A percentile compares a stretch with the other conserved stretches of the same genome.
Conservation (phyloP, 2,797 vertebrate genomes). For the Urocyon cinereoargenteus region DNA sequence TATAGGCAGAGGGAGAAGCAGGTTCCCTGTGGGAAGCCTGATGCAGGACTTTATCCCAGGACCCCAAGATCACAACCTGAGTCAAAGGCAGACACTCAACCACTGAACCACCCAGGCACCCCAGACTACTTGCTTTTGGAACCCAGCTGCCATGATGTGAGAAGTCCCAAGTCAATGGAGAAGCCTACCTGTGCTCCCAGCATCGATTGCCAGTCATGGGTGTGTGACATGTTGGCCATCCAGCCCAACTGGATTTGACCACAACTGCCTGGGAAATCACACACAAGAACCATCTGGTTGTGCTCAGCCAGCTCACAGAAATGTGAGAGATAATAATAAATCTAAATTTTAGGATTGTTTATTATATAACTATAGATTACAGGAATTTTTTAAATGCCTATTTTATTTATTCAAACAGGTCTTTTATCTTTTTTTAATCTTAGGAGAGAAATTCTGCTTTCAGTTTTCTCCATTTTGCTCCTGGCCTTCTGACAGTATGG, state of each 20-base stretch:
- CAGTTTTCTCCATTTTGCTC: conserved; percentile 8
- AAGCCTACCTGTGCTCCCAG: background rate
- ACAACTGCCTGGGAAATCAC: background rate
- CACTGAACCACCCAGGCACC: no score
- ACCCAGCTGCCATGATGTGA: background rate
- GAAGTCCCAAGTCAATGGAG: background rate
- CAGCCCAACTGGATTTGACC: background rate
- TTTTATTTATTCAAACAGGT: background rate
- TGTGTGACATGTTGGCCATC: background rate
- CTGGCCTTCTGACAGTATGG: background rate
- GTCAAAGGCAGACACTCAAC: no score
- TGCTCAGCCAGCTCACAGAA: background rate
- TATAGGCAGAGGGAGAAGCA: no score
- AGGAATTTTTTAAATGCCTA: background rate
- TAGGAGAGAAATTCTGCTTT: background rate
- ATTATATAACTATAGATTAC: background rate
- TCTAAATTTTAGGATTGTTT: background rate
- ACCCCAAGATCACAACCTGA: no score
- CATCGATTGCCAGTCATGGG: background rate
- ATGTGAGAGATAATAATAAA: background rate
- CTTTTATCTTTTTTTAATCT: background rate
- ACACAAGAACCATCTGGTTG: background rate
- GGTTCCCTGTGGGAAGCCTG: no score
- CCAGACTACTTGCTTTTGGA: background rate
- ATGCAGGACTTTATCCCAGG: no score